These are phyloP conservation scores for Eospalax fontanierii DNA, from an alignment of 2,797 vertebrate genomes.

Conservation along the genomic window DNA sequence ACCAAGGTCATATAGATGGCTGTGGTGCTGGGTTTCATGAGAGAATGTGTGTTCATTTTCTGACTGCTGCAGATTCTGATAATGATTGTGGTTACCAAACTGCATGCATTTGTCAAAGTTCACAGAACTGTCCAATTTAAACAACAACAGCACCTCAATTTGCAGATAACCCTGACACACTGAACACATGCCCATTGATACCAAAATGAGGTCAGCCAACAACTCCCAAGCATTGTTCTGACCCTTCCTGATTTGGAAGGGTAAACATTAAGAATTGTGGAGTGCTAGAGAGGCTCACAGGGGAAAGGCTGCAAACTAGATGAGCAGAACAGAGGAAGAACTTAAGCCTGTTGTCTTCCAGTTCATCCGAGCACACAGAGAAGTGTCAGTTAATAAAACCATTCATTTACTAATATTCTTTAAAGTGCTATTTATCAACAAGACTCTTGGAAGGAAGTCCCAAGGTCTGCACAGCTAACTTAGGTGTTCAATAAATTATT, in stretches of 20 bases:
- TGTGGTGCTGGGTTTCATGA: too few relatives aligned
- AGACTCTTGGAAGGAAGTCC: background rate
- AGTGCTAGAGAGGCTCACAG: background rate
- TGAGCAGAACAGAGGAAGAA: background rate
- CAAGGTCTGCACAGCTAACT: background rate
- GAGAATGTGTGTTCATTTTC: constrained; percentile 16
- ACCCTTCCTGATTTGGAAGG: constrained; percentile 39
- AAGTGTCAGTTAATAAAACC: background rate
- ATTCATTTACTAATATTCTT: constrained; percentile 61
- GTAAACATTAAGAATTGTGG: background rate
- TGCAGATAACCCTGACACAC: background rate
- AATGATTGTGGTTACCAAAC: background rate
- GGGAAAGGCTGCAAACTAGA: background rate
- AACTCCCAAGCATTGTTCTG: background rate
- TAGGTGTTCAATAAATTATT: background rate
- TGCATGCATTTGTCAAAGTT: background rate
- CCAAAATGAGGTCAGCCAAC: constrained; percentile 49
- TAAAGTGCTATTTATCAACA: background rate
- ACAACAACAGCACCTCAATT: background rate
- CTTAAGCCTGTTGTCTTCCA: background rate
- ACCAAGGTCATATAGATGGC: too few relatives aligned
- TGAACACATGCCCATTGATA: background rate
- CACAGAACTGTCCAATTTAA: background rate
- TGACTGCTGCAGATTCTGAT: too few relatives aligned
- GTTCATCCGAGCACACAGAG: background rate